phyloP scores from a whole-genome alignment of 2,888 invertebrate species.

The Cheilosia vernalis region DNA sequence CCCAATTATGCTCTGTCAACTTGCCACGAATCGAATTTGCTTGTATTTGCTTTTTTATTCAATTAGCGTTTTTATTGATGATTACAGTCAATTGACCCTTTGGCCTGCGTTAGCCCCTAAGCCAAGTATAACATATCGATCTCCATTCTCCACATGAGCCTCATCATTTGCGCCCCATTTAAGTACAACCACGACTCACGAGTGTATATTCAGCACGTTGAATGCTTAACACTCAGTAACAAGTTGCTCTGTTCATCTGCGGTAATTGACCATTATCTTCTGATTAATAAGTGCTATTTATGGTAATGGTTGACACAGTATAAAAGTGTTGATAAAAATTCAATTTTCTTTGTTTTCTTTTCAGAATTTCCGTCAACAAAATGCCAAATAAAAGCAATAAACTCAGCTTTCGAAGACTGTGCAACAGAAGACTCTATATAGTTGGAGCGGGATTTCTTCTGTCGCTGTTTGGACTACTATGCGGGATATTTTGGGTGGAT shows the following conservation, averaged over 20 bases:
- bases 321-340: not conserved
- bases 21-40: constrained; percentile 65
- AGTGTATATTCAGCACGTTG: constrained; percentile 23
- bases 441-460: constrained; percentile 79
- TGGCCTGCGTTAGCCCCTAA: constrained; percentile 61
- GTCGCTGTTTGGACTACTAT: constrained; percentile 79
- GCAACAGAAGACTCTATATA: constrained; percentile 78
- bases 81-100: constrained; percentile 66
- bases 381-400: constrained; percentile 79
- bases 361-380: constrained; percentile 36
- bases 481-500: constrained; percentile 83
- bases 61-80: constrained; percentile 69
- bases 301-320: not conserved
- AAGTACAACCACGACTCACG: constrained; percentile 29
- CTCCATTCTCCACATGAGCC: constrained; percentile 44
- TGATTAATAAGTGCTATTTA: constrained; percentile 17
- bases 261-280: constrained; percentile 39
- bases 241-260: constrained; percentile 1
- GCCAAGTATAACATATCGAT: constrained; percentile 46
- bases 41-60: constrained; percentile 55
- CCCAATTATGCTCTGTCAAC: constrained; percentile 36
- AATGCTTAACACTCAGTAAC: constrained; percentile 21
- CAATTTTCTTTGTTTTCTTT: constrained; percentile 22
- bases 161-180: constrained; percentile 8
- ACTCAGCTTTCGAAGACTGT: constrained; percentile 77